Base-by-base conservation (phyloP, 92 coral and sea anemone species). In the Actinernus sp. region DNA sequence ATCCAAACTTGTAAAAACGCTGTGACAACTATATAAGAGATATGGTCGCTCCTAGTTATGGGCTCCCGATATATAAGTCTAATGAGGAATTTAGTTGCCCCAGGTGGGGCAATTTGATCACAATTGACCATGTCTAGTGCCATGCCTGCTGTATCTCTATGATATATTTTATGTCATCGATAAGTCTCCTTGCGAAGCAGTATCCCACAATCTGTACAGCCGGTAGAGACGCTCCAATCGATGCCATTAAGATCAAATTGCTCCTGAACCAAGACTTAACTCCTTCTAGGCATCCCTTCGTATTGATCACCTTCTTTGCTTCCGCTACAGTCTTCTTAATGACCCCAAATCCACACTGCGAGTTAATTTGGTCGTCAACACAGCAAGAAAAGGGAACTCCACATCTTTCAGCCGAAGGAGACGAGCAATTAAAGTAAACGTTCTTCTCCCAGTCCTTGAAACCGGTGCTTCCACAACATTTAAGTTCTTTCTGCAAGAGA, bases 361-460 rank as follows among this genome's bases (percentile, higher is more conserved):
- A 82, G 31, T 95, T 95, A 1, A 95, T 74, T 36, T 83, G 88
- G 62, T 95, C 97, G n/a, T 53, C 25, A 5, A 68, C 55, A 52
- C 99, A 95, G 34, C 99, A 95, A 31, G 99, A 95, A 63, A 71
- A 88, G 0, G 99, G 99, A 16, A 91, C 99, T 2, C 95, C 88
- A 46, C 99, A 95, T 23, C 62, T 84, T 45, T 91, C 91, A 8
- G 85, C 72, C 24, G 91, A 73, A 0, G 92, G 91, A 2, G 97
- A 84, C 0, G 92, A 83, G 58, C 99, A 95, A 31, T 95, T 95
- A 43, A 83, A 95, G 47, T 95, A 95, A 1, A 68, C 65, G 47
- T 95, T 95, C 14, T 71, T 73, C 20, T 84, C 82, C 99, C 99
- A 95, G 65, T 91, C 97, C 27, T 77, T 66, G 69, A 69, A 84